Evolutionary conservation across 2,888 invertebrate species (phyloP).

Genomic region (Cotesia congregata): DNA sequence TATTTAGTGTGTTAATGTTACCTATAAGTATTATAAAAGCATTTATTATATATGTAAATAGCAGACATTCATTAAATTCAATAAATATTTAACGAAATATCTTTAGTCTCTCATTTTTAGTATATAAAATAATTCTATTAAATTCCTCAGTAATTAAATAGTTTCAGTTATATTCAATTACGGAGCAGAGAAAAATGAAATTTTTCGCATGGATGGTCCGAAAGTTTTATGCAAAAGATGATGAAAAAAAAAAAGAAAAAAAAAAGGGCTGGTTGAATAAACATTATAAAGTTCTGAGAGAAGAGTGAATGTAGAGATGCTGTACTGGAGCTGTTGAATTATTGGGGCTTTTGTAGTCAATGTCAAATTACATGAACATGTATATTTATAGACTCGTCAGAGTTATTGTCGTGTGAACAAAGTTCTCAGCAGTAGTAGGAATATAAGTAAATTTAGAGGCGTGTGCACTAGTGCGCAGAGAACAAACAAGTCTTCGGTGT

Average conservation of each 20-base stretch:
- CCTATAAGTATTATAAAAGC: background rate
- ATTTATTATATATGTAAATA: background rate
- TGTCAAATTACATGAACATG: constrained; percentile 26
- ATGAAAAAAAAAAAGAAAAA: background rate
- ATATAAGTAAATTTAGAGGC: constrained; percentile 6
- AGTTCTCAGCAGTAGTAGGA: constrained; percentile 18
- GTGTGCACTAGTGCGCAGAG: background rate
- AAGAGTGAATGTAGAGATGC: background rate
- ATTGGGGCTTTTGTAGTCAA: background rate
- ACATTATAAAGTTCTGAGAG: background rate
- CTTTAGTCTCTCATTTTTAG: background rate
- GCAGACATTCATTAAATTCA: background rate
- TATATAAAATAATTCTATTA: background rate
- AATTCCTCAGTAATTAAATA: background rate
- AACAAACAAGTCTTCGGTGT: background rate
- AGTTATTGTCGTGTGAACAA: constrained; percentile 34
- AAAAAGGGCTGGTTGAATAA: background rate
- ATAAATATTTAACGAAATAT: background rate
- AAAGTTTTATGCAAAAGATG: background rate
- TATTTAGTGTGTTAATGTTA: too few species aligned
- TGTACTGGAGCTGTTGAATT: background rate
- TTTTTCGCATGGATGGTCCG: background rate
- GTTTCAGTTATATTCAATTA: background rate
- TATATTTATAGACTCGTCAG: constrained; percentile 36
- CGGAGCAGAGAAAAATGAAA: background rate